phyloP scores from a whole-genome alignment of 2,888 invertebrate genomes.

The Melieria omissa region DNA sequence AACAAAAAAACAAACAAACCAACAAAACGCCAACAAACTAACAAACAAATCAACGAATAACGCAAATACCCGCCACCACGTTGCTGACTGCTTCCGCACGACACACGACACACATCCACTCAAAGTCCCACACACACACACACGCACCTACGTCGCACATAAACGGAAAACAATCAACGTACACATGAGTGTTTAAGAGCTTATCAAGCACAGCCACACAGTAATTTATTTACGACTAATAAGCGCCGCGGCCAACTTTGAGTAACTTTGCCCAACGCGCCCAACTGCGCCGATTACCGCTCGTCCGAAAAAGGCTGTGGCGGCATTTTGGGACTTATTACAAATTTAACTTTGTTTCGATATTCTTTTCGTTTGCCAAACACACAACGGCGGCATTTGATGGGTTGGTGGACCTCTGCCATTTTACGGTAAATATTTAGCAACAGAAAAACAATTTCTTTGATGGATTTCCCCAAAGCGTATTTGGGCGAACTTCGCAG shows the following conservation, averaged over 20 bases:
- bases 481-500: slow-evolving; percentile 7
- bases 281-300: too few relatives aligned
- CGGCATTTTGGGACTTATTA: too few relatives aligned
- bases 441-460: slow-evolving; percentile 42
- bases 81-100: too few relatives aligned
- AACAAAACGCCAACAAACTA: too few relatives aligned
- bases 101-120: not conserved
- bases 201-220: slow-evolving; percentile 14
- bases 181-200: slow-evolving; percentile 6
- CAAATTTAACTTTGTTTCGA: too few relatives aligned
- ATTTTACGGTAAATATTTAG: too few relatives aligned
- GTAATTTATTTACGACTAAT: slow-evolving; percentile 13
- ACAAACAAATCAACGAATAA: not conserved
- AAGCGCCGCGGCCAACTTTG: not conserved
- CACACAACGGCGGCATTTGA: not conserved
- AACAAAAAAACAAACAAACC: too few relatives aligned
- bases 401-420: too few relatives aligned
- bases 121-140: not conserved
- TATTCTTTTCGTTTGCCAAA: not conserved
- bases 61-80: too few relatives aligned
- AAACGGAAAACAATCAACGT: not conserved
- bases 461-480: slow-evolving; percentile 38
- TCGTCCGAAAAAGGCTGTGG: too few relatives aligned
- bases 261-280: not conserved
- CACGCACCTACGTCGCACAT: slow-evolving; percentile 2